Conservation (phyloP, 1,140 invertebrate species). For the Cyrtorhinus lividipennis region DNA sequence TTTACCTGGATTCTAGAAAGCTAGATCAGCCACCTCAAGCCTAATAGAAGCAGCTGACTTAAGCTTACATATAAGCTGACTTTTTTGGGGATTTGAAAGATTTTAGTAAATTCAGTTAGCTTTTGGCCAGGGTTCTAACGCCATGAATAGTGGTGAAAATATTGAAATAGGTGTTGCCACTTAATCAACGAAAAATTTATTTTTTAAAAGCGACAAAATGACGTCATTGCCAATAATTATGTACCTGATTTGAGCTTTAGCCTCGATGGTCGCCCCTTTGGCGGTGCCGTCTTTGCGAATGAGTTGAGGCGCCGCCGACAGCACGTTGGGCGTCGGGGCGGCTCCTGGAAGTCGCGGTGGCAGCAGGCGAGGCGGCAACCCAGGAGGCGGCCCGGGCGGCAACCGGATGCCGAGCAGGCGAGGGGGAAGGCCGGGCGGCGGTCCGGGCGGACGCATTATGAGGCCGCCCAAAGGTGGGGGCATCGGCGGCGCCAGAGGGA, state of each 20-base stretch:
- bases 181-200: too few relatives aligned
- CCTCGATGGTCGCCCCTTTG: constrained; percentile 63
- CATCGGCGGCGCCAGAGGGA: neutral
- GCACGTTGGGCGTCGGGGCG: constrained; percentile 51
- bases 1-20: too few relatives aligned
- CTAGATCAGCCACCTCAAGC: too few relatives aligned
- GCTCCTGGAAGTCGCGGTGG: constrained; percentile 29
- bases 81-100: too few relatives aligned
- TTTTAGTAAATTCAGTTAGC: too few relatives aligned
- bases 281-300: constrained; percentile 45
- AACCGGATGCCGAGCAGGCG: constrained; percentile 31
- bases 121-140: too few relatives aligned
- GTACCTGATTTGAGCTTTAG: constrained; percentile 77
- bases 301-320: constrained; percentile 68
- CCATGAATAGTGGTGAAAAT: too few relatives aligned
- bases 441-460: constrained; percentile 32
- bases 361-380: constrained; percentile 29
- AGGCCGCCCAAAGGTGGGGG: constrained; percentile 23
- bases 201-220: too few relatives aligned
- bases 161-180: too few relatives aligned
- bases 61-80: too few relatives aligned
- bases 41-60: too few relatives aligned
- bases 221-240: too few relatives aligned
- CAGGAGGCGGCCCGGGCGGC: constrained; percentile 53
- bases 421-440: constrained; percentile 35